A percentile compares a stretch with the other conserved stretches of the same genome.
Evolutionary conservation across 2,888 invertebrate genomes (phyloP).

Genomic region (Diachrysia chrysitis): DNA sequence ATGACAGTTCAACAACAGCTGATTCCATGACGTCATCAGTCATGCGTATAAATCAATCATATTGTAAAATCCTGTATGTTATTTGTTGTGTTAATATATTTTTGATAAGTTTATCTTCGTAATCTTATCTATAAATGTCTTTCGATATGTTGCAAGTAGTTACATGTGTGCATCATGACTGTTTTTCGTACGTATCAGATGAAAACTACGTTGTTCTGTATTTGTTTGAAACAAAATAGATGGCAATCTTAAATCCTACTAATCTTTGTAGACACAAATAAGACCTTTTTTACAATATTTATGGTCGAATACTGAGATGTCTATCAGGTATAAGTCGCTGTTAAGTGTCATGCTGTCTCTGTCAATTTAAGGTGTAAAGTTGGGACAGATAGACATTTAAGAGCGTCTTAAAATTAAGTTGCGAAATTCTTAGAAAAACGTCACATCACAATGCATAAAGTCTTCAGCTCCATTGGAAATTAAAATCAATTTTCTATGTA

Average conservation of each 20-base stretch:
- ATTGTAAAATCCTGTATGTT: constrained; percentile 35
- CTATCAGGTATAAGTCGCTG: too few species aligned
- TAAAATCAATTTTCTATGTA: constrained; percentile 47
- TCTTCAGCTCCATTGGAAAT: constrained; percentile 32
- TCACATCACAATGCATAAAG: constrained; percentile 47
- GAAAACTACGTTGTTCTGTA: background rate
- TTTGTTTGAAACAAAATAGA: background rate
- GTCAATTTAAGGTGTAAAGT: too few species aligned
- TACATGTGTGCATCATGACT: background rate
- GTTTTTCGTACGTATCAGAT: background rate
- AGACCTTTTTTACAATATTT: too few species aligned
- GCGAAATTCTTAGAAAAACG: too few species aligned
- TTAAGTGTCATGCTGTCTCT: too few species aligned
- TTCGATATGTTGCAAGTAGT: background rate
- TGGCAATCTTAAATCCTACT: too few species aligned
- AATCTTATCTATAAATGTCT: background rate
- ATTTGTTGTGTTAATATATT: background rate
- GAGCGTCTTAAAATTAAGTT: too few species aligned
- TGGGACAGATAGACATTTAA: too few species aligned
- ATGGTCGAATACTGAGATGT: too few species aligned
- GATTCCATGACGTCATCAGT: constrained; percentile 56
- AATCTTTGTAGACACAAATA: too few species aligned
- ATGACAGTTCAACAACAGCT: constrained; percentile 64
- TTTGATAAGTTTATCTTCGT: background rate
- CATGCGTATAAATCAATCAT: constrained; percentile 60